phyloP scores from a whole-genome alignment of 2,888 invertebrate genomes.

The Cheilosia scutellata region DNA sequence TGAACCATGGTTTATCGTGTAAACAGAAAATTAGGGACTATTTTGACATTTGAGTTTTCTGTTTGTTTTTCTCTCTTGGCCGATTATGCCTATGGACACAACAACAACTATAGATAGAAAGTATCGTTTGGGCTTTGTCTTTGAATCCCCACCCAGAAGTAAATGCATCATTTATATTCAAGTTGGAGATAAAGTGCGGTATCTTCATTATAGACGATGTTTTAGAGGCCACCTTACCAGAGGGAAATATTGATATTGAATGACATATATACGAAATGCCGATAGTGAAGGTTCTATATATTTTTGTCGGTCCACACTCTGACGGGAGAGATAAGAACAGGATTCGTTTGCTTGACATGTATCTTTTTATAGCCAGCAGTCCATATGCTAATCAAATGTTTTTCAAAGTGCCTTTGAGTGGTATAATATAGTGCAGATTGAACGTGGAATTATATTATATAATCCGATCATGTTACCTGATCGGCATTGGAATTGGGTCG shows the following conservation, averaged over 20 bases:
- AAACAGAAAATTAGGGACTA: conserved; percentile 45
- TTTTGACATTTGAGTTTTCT: conserved; percentile 3
- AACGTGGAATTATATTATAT: too few relatives aligned
- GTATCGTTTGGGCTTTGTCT: background rate
- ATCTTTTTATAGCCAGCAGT: too few relatives aligned
- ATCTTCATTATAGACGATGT: conserved; percentile 21
- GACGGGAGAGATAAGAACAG: conserved; percentile 5
- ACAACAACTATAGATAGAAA: conserved; percentile 1
- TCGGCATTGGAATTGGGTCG: too few relatives aligned
- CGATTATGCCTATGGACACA: background rate
- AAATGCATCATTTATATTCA: conserved; percentile 50
- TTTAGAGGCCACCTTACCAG: conserved; percentile 4
- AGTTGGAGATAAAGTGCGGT: conserved; percentile 31
- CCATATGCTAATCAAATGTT: too few relatives aligned
- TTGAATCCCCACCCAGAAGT: conserved; percentile 38
- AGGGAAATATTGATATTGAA: conserved; percentile 19
- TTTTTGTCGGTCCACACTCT: background rate
- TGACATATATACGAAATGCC: conserved; percentile 25
- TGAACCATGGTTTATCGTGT: conserved; percentile 45
- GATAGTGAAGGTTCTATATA: background rate
- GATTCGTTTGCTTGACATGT: background rate
- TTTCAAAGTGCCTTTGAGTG: too few relatives aligned
- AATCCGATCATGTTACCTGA: too few relatives aligned
- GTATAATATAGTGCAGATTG: too few relatives aligned
- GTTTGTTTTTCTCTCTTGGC: conserved; percentile 18